Conservation (phyloP, 2,113 vertebrate genomes). For the Ameiurus melas region DNA sequence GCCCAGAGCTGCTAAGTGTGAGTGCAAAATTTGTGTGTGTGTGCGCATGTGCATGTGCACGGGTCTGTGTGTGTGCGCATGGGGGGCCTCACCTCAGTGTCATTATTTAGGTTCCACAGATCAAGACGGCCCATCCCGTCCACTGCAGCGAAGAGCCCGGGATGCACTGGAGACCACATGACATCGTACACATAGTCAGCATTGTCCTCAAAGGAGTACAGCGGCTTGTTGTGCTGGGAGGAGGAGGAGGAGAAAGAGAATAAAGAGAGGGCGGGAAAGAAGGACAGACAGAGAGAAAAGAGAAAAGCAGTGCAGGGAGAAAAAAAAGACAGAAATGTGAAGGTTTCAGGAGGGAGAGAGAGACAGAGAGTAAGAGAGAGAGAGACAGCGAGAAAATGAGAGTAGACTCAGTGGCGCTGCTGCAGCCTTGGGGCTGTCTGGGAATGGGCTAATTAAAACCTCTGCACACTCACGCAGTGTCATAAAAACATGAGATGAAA, state of each 20-base stretch:
- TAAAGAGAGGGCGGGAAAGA: constrained; percentile 27
- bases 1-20: background rate
- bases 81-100: constrained; percentile 87
- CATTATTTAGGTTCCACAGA: constrained; percentile 97
- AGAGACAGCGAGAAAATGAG: constrained; percentile 61
- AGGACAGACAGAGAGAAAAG: constrained; percentile 40
- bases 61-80: background rate
- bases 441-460: constrained; percentile 93
- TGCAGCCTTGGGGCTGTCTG: constrained; percentile 95
- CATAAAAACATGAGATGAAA: constrained; percentile 96
- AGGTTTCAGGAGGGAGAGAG: constrained; percentile 36
- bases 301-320: background rate
- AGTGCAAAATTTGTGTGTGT: background rate
- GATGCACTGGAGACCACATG: constrained; percentile 96
- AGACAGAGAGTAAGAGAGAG: constrained; percentile 53
- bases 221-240: constrained; percentile 93
- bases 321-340: constrained; percentile 34
- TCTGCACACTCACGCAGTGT: constrained; percentile 90
- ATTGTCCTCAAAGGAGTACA: constrained; percentile 99
- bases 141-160: constrained; percentile 91
- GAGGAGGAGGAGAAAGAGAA: constrained; percentile 48
- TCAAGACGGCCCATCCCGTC: constrained; percentile 96
- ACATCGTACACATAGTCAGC: constrained; percentile 97
- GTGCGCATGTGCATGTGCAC: background rate
- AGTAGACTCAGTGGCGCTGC: constrained; percentile 94